A percentile compares a stretch with the other conserved stretches of the same genome.
These are phyloP conservation scores for Physocephala rufipes DNA, from an alignment of 2,888 invertebrate species.

Conservation along the genomic window DNA sequence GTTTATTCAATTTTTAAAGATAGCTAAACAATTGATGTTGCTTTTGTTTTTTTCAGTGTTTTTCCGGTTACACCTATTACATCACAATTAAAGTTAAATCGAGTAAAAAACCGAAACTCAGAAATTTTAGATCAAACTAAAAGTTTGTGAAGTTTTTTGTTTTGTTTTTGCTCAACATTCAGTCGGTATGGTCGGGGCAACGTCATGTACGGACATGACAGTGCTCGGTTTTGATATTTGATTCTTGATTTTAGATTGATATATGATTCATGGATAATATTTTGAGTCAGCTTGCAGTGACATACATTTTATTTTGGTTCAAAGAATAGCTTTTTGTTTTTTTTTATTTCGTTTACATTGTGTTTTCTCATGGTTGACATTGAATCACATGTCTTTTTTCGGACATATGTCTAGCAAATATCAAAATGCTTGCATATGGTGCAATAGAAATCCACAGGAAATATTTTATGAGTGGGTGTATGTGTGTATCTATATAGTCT, in stretches of 20 bases:
- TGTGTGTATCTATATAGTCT: background rate
- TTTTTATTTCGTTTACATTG: no score
- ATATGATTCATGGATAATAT: background rate
- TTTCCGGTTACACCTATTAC: background rate
- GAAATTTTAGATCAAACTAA: background rate
- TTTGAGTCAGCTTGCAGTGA: background rate
- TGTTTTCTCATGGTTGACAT: no score
- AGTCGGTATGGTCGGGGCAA: background rate
- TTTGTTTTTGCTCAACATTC: background rate
- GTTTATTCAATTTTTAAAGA: no score
- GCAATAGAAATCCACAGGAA: no score
- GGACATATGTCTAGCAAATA: background rate
- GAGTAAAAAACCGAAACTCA: background rate
- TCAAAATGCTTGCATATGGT: background rate
- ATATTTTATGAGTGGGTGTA: background rate
- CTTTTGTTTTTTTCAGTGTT: no score
- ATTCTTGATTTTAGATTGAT: conserved; percentile 2
- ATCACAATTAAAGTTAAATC: background rate
- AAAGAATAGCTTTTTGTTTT: background rate
- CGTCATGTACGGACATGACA: background rate
- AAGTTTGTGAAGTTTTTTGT: background rate
- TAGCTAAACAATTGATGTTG: no score
- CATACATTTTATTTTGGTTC: background rate
- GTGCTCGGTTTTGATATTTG: background rate
- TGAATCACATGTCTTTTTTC: background rate